phyloP scores from a whole-genome alignment of 2,797 vertebrate genomes.

The Eulemur coronatus region DNA sequence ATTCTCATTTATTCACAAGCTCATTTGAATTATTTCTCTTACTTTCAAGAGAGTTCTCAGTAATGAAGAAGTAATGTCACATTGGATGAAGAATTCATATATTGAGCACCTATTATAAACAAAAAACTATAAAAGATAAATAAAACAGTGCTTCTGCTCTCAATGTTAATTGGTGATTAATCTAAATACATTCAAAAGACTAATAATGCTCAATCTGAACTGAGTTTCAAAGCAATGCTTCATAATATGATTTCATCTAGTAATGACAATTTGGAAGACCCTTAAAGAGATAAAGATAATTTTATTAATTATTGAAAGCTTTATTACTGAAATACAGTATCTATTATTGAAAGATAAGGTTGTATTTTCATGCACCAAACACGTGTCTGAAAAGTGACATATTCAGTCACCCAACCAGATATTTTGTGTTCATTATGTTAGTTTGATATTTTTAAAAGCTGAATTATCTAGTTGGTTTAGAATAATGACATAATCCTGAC shows the following conservation, averaged over 20 bases:
- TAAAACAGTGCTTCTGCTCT: neutral
- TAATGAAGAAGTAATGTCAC: neutral
- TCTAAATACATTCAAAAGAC: neutral
- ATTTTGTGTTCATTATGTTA: neutral
- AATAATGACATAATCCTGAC: constrained; percentile 34
- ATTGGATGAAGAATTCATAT: neutral
- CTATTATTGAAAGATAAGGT: neutral
- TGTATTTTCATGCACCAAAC: neutral
- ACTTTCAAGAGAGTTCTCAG: neutral
- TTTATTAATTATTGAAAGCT: constrained; percentile 20
- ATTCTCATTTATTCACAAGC: neutral
- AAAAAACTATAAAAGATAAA: neutral
- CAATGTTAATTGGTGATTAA: neutral
- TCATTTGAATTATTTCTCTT: constrained; percentile 26
- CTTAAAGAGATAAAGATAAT: neutral
- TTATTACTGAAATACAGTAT: neutral
- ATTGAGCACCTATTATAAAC: neutral
- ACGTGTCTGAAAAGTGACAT: neutral
- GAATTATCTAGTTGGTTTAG: neutral
- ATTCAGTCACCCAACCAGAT: neutral
- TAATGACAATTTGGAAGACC: neutral
- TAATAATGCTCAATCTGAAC: neutral
- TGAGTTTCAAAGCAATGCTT: neutral
- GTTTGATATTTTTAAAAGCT: constrained; percentile 46
- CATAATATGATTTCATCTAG: neutral